Evolutionary conservation across 2,113 vertebrate genomes (phyloP).

Genomic region (Pomatostomus ruficeps): DNA sequence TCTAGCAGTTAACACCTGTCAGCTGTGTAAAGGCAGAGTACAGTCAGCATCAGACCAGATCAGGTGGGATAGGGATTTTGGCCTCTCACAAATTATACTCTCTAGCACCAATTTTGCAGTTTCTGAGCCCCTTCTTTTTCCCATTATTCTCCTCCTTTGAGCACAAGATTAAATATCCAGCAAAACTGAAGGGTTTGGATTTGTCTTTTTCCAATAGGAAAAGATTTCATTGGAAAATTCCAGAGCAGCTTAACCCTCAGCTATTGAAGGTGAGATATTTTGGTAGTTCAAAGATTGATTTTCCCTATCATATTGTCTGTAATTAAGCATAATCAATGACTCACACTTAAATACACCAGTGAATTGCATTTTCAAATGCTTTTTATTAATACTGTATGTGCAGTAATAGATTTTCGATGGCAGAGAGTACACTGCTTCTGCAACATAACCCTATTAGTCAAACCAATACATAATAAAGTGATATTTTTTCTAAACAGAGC

Average conservation of each 20-base stretch:
- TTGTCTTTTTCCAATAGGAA: not conserved
- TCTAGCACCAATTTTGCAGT: not conserved
- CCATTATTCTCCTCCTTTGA: not conserved
- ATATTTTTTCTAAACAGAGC: not conserved
- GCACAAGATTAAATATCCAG: not conserved
- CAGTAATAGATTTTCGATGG: conserved; percentile 20
- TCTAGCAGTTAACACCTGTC: not conserved
- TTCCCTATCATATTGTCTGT: conserved; percentile 1
- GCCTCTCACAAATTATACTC: not conserved
- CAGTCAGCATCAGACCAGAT: not conserved
- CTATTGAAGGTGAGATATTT: conserved; percentile 20
- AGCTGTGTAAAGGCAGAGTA: not conserved
- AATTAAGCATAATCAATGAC: conserved; percentile 54
- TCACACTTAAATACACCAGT: conserved; percentile 11
- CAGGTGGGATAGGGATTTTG: not conserved
- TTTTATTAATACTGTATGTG: conserved; percentile 19
- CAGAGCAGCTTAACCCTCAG: not conserved
- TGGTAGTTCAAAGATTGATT: conserved; percentile 9
- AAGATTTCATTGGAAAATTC: conserved; percentile 10
- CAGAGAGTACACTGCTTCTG: not conserved
- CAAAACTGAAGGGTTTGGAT: not conserved
- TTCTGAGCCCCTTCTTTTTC: not conserved
- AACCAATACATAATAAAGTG: not conserved
- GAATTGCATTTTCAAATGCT: not conserved
- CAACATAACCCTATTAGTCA: not conserved